Evolutionary conservation across 2,888 invertebrate genomes (phyloP), one percentile per base, ranked within the genome.

Genomic region (Drosophila ezoana): DNA sequence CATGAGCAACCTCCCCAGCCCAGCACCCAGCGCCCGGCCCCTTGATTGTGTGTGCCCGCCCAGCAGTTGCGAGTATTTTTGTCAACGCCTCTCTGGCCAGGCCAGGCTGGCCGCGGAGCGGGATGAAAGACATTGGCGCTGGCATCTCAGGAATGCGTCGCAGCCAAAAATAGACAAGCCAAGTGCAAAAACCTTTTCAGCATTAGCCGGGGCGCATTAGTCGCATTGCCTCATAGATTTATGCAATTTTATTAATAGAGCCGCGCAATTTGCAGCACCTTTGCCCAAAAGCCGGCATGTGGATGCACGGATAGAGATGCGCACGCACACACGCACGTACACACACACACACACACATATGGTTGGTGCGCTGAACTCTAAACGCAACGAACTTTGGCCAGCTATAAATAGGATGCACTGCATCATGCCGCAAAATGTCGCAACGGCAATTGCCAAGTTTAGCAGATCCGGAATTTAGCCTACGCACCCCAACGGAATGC

Each of bases 181-280:
- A 87, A 87, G 89, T 89, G 87, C 89, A 89, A 87, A 89, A 88
- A 88, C 87, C 89, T 88, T 78, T 76, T 60, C 70, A 41, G 58
- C 45, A 35, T 76, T 67, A 71, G 58, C 75, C 73, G 60, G 63
- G 28, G 48, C 51, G 37, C 56, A 51, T 52, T 56, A 53, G 44
- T 40, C 49, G 41, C 68, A 67, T 41, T 45, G 38, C 38, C 45
- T 64, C 44, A 49, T 52, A 61, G 59, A 66, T 53, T 61, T 66
- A 71, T 76, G 63, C 56, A 53, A 57, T 62, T 71, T 71, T 75
- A 75, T 75, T 76, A 76, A 75, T 75, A 75, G 76, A 75, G 72
- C 16, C 64, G 58, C 35, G 33, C 59, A 61, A 72, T 72, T 57
- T 52, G 72, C 72, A n/a, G 49, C 59, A 72, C 54, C 59, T 53